These are phyloP conservation scores for Thymelicus lineola DNA, from an alignment of 2,888 invertebrate species.

Conservation along the genomic window DNA sequence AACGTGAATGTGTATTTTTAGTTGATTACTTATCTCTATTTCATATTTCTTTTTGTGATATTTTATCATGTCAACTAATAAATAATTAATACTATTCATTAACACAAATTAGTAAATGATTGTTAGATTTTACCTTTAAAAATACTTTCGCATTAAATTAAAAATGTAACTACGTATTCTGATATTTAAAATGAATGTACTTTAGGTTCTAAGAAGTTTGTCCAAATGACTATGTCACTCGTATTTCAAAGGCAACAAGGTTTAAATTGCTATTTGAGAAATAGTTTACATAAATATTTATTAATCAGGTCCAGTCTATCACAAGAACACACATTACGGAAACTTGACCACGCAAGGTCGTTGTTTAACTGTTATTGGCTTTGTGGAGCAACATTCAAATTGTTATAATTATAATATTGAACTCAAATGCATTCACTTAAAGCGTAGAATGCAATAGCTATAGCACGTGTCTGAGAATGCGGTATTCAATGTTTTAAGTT, in stretches of 20 bases:
- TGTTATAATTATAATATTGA: constrained; percentile 30
- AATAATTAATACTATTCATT: too few relatives aligned
- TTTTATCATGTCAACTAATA: too few relatives aligned
- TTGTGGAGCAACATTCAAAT: constrained; percentile 58
- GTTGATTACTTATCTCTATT: too few relatives aligned
- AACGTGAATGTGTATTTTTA: too few relatives aligned
- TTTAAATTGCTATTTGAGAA: constrained; percentile 23
- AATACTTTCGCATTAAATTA: too few relatives aligned
- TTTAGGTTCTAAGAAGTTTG: neutral
- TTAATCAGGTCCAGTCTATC: constrained; percentile 52
- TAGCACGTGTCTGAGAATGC: constrained; percentile 47
- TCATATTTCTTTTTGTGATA: too few relatives aligned
- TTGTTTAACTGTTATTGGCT: constrained; percentile 62
- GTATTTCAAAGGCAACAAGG: constrained; percentile 26
- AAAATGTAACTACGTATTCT: neutral
- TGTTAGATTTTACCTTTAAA: too few relatives aligned
- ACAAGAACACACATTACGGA: constrained; percentile 66
- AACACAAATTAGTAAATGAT: too few relatives aligned
- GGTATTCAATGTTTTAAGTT: constrained; percentile 45
- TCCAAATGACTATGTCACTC: neutral
- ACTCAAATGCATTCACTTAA: constrained; percentile 35
- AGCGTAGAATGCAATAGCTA: constrained; percentile 35
- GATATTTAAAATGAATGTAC: too few relatives aligned
- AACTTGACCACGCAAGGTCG: constrained; percentile 78
- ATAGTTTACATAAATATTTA: constrained; percentile 34